Evolutionary conservation across 2,888 invertebrate species (phyloP), one percentile per base, ranked within the genome.

Genomic region (Spodoptera picta): DNA sequence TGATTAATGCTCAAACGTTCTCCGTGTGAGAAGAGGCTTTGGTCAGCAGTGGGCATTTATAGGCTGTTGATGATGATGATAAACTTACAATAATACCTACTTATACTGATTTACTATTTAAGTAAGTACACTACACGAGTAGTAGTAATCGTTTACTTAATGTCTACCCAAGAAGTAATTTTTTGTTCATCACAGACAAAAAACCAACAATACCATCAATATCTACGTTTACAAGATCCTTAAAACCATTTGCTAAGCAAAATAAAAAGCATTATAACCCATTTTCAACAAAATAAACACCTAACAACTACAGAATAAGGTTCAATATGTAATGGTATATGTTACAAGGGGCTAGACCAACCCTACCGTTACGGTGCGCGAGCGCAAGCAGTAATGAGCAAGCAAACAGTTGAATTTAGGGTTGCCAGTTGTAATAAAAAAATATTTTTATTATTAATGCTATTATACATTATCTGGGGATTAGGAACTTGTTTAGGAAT

Each of bases 321-420:
- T 50, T 41, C 0, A 53, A 55, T 64, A 12, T 66, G 0, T 1
- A 57, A n/a, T 55, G 23, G 61, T 69, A 49, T 60, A 67, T 52
- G 69, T 77, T 68, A 65, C 74, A 77, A 83, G 85, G 88, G 87
- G 85, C 82, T 86, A 83, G 82, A 81, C 79, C 88, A 91, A 89
- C 92, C 92, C 91, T 89, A 87, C 88, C 86, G 93, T 93, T 84
- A 88, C 90, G 93, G 87, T 87, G 87, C 82, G 82, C 89, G 83
- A 72, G 86, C 88, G 87, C 89, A 83, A 69, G 63, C 81, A 83
- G 85, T 91, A 92, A 92, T 92, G 90, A 88, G 84, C 87, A 88
- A 83, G 80, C 89, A 92, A 90, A 90, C 86, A 90, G 80, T 84
- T 42, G 71, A 70, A 75, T 75, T 70, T 58, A 72, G 71, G 72